Evolutionary conservation across 2,888 invertebrate genomes (phyloP), one percentile per base, ranked within the genome.

Genomic region (Cheilosia grossa): DNA sequence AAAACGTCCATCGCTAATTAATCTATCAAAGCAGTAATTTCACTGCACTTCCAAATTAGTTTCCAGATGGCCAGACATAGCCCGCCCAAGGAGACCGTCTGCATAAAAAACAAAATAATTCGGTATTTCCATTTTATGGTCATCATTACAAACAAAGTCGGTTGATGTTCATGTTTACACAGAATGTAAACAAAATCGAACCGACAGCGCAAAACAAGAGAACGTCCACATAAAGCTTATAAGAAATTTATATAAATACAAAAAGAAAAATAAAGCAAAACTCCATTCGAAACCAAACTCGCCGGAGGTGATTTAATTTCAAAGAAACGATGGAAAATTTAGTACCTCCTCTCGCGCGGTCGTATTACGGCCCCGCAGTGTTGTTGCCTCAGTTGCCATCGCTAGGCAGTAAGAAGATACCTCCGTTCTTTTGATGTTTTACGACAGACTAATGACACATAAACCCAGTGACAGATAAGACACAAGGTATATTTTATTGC

Each of bases 381-480:
- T 27, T 27, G 27, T 27, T 27, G 27, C 6, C 72, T 15, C 3
- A 21, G 21, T n/a, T n/a, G n/a, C n/a, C n/a, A n/a, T n/a, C n/a
- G n/a, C n/a, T n/a, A n/a, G n/a, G n/a, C n/a, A n/a, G n/a, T n/a
- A 21, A 30, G 21, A 15, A 30, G 44, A 21, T 53, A 59, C 24
- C 42, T 42, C 19, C 40, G 15, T 53, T 27, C 37, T 69, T 83
- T 83, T 74, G 74, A 83, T 70, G 74, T 70, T 83, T 79, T 83
- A 83, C 44, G 83, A 80, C 54, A 54, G 74, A 83, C 83, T 83
- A 83, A 83, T 83, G 83, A 83, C 79, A 83, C 74, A 79, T 75
- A 80, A 74, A 80, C 83, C 44, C 64, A 75, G 74, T 75, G 79
- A 83, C 79, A 70, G 79, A 83, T 79, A 83, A 83, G 74, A 75